Percentiles rank a stretch among this genome's conserved stretches.
phyloP scores from a whole-genome alignment of 2,113 vertebrate species.

The Amazona guildingii region DNA sequence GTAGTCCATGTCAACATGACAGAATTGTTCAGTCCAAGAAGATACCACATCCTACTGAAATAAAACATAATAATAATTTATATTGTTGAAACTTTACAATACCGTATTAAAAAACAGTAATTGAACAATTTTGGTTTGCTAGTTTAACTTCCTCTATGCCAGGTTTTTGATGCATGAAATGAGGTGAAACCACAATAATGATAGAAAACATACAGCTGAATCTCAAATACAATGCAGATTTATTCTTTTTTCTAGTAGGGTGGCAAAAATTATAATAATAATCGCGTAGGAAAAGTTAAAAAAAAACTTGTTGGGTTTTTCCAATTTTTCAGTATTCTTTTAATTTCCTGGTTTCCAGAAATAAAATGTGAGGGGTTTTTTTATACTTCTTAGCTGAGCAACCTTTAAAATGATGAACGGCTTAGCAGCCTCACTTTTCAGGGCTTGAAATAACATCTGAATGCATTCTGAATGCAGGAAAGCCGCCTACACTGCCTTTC shows the following conservation, averaged over 20 bases:
- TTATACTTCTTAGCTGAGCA: background rate
- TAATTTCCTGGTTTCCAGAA: background rate
- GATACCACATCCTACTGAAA: background rate
- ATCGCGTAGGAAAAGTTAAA: background rate
- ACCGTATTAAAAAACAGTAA: background rate
- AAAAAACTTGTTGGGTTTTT: background rate
- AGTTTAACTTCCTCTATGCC: background rate
- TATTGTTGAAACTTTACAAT: background rate
- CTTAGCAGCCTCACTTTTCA: background rate
- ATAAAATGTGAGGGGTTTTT: background rate
- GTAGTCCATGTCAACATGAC: background rate
- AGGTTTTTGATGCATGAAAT: background rate
- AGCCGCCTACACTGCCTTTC: background rate
- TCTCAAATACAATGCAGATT: background rate
- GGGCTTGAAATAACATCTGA: conserved; percentile 15
- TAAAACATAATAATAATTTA: background rate
- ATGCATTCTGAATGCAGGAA: background rate
- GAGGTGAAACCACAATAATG: background rate
- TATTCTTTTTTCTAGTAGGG: background rate
- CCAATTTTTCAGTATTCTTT: background rate
- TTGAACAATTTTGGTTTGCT: background rate
- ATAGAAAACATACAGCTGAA: background rate
- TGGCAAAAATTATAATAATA: background rate
- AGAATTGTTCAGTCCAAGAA: background rate
- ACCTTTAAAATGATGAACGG: background rate